A percentile compares a stretch with the other conserved stretches of the same genome.
phyloP scores from a whole-genome alignment of 1,140 invertebrate species.

The Harpegnathos saltator region DNA sequence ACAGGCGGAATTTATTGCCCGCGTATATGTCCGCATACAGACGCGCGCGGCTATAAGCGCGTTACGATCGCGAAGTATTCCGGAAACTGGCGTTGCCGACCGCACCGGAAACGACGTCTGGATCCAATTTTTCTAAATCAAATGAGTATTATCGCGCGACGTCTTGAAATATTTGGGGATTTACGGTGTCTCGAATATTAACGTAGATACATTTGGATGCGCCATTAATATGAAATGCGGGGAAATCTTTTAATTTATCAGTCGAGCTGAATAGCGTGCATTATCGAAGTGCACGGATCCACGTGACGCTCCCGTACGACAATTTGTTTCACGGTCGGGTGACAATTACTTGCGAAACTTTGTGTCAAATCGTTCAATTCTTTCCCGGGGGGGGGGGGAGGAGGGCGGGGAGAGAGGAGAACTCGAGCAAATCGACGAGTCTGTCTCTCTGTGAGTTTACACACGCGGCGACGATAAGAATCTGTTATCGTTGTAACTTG shows the following conservation, averaged over 20 bases:
- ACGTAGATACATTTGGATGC: background rate
- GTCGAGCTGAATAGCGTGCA: background rate
- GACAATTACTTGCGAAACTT: no score
- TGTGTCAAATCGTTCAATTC: no score
- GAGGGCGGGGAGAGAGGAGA: no score
- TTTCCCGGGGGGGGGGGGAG: no score
- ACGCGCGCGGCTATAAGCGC: conserved; percentile 36
- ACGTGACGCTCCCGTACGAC: background rate
- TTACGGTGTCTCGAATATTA: conserved; percentile 36
- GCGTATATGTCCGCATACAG: conserved; percentile 37
- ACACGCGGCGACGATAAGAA: background rate
- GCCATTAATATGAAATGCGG: background rate
- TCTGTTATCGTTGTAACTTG: background rate
- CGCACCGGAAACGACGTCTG: conserved; percentile 41
- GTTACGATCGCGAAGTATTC: conserved; percentile 53
- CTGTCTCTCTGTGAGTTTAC: background rate
- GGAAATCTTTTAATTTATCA: background rate
- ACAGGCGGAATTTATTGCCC: conserved; percentile 38
- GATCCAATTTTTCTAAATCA: conserved; percentile 57
- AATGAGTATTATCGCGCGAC: conserved; percentile 24
- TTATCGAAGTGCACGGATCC: background rate
- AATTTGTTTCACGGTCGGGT: no score
- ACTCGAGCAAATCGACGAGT: no score
- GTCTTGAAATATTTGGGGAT: conserved; percentile 26
- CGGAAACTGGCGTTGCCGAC: conserved; percentile 9